phyloP scores from a whole-genome alignment of 2,888 invertebrate genomes.

The Pyrrhia umbra region DNA sequence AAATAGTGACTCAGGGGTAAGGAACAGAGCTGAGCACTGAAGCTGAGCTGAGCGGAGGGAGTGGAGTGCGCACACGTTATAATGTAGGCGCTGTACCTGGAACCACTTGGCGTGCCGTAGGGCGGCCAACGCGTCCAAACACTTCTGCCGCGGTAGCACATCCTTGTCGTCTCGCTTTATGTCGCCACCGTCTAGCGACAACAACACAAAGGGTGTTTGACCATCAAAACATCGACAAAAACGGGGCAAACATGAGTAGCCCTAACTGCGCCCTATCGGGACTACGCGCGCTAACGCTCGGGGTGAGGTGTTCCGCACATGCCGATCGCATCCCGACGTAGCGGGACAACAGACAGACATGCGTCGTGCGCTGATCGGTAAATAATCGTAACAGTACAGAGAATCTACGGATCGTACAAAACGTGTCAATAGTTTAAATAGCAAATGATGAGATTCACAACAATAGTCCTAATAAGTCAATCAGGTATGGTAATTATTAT shows the following conservation, averaged over 20 bases:
- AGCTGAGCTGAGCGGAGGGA: slow-evolving; percentile 5
- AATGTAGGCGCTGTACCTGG: slow-evolving; percentile 95
- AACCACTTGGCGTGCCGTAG: slow-evolving; percentile 99
- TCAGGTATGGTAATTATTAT: slow-evolving; percentile 29
- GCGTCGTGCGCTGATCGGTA: slow-evolving; percentile 28
- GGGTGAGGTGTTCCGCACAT: not conserved
- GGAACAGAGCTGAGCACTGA: slow-evolving; percentile 17
- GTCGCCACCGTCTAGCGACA: slow-evolving; percentile 91
- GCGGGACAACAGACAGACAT: slow-evolving; percentile 11
- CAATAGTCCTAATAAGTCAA: slow-evolving; percentile 39
- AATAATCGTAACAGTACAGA: slow-evolving; percentile 28
- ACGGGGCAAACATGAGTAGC: slow-evolving; percentile 86
- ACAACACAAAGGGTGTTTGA: slow-evolving; percentile 94
- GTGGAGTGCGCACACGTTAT: slow-evolving; percentile 81
- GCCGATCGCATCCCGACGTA: slow-evolving; percentile 22
- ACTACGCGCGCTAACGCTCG: slow-evolving; percentile 18
- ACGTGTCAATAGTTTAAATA: slow-evolving; percentile 26
- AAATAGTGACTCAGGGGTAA: slow-evolving; percentile 37
- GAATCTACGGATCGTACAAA: slow-evolving; percentile 34
- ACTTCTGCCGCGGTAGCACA: slow-evolving; percentile 99
- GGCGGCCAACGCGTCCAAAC: slow-evolving; percentile 99
- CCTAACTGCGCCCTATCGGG: slow-evolving; percentile 50
- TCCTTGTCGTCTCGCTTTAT: slow-evolving; percentile 95
- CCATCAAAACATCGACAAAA: slow-evolving; percentile 90
- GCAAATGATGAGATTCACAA: slow-evolving; percentile 24